Conservation (phyloP, 2,797 vertebrate genomes). For the Spheniscus humboldti region DNA sequence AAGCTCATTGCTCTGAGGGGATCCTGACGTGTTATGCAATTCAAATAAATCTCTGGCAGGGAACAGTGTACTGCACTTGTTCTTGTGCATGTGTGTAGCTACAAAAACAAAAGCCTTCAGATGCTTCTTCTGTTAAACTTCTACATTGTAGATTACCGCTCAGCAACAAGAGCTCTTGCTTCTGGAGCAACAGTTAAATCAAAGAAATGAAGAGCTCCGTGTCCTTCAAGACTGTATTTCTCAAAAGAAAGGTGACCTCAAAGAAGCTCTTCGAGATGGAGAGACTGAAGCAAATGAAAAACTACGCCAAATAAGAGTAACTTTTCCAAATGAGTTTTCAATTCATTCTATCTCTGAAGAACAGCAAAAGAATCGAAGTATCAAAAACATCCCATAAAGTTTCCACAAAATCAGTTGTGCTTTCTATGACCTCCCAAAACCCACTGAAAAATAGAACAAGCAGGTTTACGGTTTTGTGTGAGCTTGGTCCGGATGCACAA, state of each 20-base stretch:
- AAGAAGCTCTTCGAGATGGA: slow-evolving; percentile 73
- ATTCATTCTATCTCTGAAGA: neutral
- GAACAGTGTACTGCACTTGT: neutral
- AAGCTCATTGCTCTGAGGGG: neutral
- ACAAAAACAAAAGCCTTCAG: neutral
- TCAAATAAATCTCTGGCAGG: neutral
- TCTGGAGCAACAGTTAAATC: slow-evolving; percentile 71
- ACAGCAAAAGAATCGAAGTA: neutral
- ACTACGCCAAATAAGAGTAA: slow-evolving; percentile 75
- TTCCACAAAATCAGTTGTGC: neutral
- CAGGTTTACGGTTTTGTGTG: neutral
- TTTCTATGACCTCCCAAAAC: neutral
- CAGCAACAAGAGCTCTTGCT: slow-evolving; percentile 72
- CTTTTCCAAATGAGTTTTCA: neutral
- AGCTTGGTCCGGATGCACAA: neutral
- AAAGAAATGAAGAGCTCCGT: slow-evolving; percentile 74
- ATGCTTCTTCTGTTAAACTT: neutral
- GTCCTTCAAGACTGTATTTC: slow-evolving; percentile 71
- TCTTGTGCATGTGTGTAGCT: neutral
- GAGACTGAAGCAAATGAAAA: slow-evolving; percentile 76
- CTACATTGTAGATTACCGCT: slow-evolving; percentile 60
- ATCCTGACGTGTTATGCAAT: rapidly evolving
- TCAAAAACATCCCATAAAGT: neutral
- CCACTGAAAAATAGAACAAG: neutral
- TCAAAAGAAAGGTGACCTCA: slow-evolving; percentile 71